These are phyloP conservation scores for Lycophotia porphyrea DNA, from an alignment of 2,888 invertebrate genomes.

Conservation along the genomic window DNA sequence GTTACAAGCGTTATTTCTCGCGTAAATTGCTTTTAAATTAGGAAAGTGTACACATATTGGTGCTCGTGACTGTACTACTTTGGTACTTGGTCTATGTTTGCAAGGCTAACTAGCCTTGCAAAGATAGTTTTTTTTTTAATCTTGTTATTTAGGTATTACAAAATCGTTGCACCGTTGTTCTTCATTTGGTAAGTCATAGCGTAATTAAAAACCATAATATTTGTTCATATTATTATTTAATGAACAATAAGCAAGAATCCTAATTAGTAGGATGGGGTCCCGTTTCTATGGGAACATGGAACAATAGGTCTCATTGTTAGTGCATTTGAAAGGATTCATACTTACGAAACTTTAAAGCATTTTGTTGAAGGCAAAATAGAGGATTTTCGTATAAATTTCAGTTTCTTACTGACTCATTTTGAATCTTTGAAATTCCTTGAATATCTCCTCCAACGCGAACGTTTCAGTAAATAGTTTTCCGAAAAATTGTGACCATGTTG, in stretches of 20 bases:
- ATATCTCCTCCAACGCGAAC: not conserved
- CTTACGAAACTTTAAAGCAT: constrained; percentile 55
- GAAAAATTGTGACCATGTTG: not conserved
- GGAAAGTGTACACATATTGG: too few relatives aligned
- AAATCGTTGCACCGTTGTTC: not conserved
- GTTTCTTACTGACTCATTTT: not conserved
- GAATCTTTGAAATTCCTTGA: not conserved
- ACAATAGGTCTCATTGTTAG: constrained; percentile 63
- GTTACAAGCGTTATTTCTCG: too few relatives aligned
- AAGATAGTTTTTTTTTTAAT: not conserved
- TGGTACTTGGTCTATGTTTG: too few relatives aligned
- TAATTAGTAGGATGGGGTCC: constrained; percentile 57
- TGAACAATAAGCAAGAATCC: constrained; percentile 53
- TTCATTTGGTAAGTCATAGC: not conserved
- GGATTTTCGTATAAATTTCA: constrained; percentile 19
- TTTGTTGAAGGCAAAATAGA: constrained; percentile 45
- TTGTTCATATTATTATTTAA: constrained; percentile 50
- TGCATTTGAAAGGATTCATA: constrained; percentile 64
- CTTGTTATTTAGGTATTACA: not conserved
- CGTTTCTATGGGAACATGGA: constrained; percentile 62
- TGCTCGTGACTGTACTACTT: too few relatives aligned
- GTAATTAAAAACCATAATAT: constrained; percentile 41
- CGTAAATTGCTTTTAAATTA: too few relatives aligned
- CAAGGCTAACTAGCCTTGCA: too few relatives aligned
- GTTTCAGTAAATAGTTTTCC: not conserved